phyloP scores from a whole-genome alignment of 1,140 invertebrate species.

The Anastrepha obliqua region DNA sequence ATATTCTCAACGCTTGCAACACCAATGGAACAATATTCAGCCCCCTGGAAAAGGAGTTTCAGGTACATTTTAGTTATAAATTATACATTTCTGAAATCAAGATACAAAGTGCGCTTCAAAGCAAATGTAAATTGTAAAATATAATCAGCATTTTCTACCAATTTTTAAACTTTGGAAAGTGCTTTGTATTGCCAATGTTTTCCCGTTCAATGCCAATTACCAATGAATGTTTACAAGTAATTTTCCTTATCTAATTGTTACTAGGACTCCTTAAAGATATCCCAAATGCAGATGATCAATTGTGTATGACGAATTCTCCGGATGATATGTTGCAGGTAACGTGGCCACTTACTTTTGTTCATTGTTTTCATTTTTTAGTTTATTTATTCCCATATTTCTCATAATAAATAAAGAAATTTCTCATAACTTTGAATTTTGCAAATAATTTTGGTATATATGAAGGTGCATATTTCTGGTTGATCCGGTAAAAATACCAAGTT shows the following conservation, averaged over 20 bases:
- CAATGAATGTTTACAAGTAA: background rate
- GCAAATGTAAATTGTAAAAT: background rate
- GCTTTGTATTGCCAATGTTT: background rate
- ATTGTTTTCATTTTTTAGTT: too few relatives aligned
- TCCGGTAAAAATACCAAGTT: too few relatives aligned
- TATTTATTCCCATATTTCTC: too few relatives aligned
- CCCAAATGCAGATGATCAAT: conserved; percentile 66
- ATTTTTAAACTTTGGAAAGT: too few relatives aligned
- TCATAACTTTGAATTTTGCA: too few relatives aligned
- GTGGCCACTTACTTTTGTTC: too few relatives aligned
- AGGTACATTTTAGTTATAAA: background rate
- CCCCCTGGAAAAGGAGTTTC: conserved; percentile 60
- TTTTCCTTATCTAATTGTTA: conserved; percentile 27
- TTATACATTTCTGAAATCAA: too few relatives aligned
- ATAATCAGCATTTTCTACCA: background rate
- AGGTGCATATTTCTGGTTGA: too few relatives aligned
- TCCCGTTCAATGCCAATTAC: background rate
- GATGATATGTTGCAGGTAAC: conserved; percentile 68
- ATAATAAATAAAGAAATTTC: too few relatives aligned
- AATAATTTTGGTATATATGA: too few relatives aligned
- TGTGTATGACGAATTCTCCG: conserved; percentile 62
- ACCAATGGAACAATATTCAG: conserved; percentile 74
- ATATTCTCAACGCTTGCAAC: conserved; percentile 80
- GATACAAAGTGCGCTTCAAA: too few relatives aligned
- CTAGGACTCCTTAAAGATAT: conserved; percentile 70